Base-by-base conservation (phyloP, 1,140 invertebrate genomes). In the Heliconius nattereri region DNA sequence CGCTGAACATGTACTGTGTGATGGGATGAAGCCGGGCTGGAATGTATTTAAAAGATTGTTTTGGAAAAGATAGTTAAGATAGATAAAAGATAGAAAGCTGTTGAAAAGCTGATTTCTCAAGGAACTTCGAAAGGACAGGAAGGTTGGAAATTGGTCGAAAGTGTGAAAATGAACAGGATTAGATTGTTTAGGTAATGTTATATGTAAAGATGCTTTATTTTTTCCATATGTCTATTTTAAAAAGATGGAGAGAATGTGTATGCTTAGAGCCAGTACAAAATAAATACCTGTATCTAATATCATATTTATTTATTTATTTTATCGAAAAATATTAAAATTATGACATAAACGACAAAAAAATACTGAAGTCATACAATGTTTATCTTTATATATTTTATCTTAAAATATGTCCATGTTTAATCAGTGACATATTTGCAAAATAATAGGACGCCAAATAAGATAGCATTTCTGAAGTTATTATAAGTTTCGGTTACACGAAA, bases 351-450 rank as follows among this genome's bases (percentile, higher is more conserved):
- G 26, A 66, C 23, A 66, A 66, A 66, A 66, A 66, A 66, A 66
- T 29, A 29, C 23, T 66, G 11, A 66, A 57, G 23, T 66, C 3
- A 11, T 29, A 66, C 60, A 29, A 13, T 5, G 23, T 66, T 66
- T 66, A 66, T 66, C 60, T 66, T 66, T 26, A 60, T 60, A 60
- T 20, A 23, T 60, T 60, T 60, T 60, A 60, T 60, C 60, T 66
- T 66, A 13, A 66, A 35, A 66, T 26, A 26, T 1, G 26, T 13
- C n/a, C 60, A 66, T 66, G 3, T 66, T 29, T 66, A 66, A 66
- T 66, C 60, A 66, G 26, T 16, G 16, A 66, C 26, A 29, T 66
- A 26, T 66, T 66, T 29, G 60, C 60, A 66, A 66, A 66, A 66
- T 66, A 66, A 66, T 29, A 29, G 13, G 29, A 29, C 26, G 60